Evolutionary conservation across 2,113 vertebrate genomes (phyloP).

Genomic region (Ictalurus punctatus): DNA sequence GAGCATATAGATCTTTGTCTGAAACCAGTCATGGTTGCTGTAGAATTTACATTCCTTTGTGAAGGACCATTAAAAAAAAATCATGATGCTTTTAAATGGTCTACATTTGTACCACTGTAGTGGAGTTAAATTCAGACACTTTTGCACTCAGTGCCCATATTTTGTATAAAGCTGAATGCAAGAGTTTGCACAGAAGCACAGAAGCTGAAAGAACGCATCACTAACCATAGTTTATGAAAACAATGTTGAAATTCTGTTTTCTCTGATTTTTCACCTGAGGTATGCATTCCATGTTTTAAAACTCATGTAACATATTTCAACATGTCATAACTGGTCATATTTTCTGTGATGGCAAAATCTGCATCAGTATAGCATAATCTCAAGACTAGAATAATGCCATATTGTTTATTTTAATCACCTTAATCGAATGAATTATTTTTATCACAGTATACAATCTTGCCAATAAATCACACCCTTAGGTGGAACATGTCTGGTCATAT

Average conservation of each 20-base stretch:
- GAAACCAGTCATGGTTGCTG: neutral
- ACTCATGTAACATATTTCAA: neutral
- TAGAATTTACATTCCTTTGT: neutral
- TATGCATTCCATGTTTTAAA: neutral
- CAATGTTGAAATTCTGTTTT: neutral
- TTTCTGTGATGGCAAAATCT: neutral
- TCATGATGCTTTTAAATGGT: too few species aligned
- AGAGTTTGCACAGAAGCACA: neutral
- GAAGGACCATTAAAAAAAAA: neutral
- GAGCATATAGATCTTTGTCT: neutral
- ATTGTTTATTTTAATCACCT: neutral
- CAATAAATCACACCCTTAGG: neutral
- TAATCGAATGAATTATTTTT: neutral
- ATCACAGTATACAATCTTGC: neutral
- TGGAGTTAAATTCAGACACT: neutral
- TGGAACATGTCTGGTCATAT: conserved; percentile 3
- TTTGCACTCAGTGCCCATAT: neutral
- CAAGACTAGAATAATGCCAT: neutral
- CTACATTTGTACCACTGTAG: neutral
- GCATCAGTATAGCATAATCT: neutral
- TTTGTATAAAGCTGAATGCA: neutral
- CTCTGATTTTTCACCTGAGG: neutral
- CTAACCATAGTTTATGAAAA: neutral
- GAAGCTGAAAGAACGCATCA: neutral
- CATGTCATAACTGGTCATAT: neutral